Percentiles rank a stretch among this genome's conserved stretches.
These are phyloP conservation scores for Microplitis mediator DNA, from an alignment of 1,140 invertebrate species.

Conservation along the genomic window DNA sequence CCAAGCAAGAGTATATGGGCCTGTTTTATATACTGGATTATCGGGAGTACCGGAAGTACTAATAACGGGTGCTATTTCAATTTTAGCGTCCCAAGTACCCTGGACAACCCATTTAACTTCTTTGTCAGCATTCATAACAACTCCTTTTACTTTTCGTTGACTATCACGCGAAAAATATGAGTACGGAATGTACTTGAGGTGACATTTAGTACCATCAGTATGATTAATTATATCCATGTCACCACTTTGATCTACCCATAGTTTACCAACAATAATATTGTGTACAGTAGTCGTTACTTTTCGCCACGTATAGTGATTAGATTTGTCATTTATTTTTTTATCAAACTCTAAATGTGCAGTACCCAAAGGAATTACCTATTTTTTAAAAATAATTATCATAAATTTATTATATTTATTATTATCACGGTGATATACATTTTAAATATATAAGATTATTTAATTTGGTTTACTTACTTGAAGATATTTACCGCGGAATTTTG, in stretches of 20 bases:
- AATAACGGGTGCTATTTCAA: slow-evolving; percentile 91
- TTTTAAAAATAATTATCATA: not conserved
- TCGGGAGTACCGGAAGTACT: slow-evolving; percentile 72
- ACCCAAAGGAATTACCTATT: slow-evolving; percentile 85
- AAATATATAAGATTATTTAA: too few species aligned
- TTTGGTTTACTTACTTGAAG: slow-evolving; percentile 67
- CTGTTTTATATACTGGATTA: slow-evolving; percentile 92
- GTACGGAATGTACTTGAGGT: slow-evolving; percentile 95
- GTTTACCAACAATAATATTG: slow-evolving; percentile 98
- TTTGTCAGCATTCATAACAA: slow-evolving; percentile 72
- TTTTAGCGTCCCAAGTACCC: slow-evolving; percentile 94
- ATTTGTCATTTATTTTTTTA: slow-evolving; percentile 58
- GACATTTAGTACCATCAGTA: slow-evolving; percentile 88
- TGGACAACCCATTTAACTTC: slow-evolving; percentile 83
- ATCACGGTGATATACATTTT: too few species aligned
- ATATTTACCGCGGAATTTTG: slow-evolving; percentile 98
- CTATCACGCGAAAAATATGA: slow-evolving; percentile 96
- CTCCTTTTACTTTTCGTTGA: slow-evolving; percentile 85
- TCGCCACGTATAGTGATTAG: slow-evolving; percentile 93
- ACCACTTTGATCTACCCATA: slow-evolving; percentile 99
- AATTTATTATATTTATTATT: not conserved
- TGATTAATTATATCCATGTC: slow-evolving; percentile 97
- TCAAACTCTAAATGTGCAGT: slow-evolving; percentile 82
- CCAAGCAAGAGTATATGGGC: slow-evolving; percentile 85
- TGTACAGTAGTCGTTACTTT: slow-evolving; percentile 99